Evolutionary conservation across 2,888 invertebrate genomes (phyloP).

Genomic region (Anthrax anthrax): DNA sequence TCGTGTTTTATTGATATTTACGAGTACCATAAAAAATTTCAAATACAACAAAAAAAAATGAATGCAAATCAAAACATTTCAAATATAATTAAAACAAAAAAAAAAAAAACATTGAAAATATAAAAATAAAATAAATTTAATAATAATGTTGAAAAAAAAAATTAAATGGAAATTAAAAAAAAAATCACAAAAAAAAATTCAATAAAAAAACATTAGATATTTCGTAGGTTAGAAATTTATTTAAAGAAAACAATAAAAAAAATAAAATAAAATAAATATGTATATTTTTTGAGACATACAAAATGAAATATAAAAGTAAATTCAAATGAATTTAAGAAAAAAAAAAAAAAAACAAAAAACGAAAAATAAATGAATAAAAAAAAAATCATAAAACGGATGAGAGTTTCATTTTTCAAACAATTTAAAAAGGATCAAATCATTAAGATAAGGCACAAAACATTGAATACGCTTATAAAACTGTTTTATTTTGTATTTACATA

Average conservation of each 20-base stretch:
- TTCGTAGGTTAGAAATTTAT: conserved; percentile 5
- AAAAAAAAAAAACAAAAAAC: too few relatives aligned
- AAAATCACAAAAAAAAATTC: background rate
- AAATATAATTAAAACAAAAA: too few relatives aligned
- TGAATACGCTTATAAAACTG: too few relatives aligned
- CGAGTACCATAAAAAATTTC: background rate
- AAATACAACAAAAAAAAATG: conserved; percentile 1
- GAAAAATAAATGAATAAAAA: background rate
- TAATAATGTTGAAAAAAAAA: too few relatives aligned
- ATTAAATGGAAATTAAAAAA: too few relatives aligned
- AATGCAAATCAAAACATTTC: background rate
- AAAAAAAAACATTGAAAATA: too few relatives aligned
- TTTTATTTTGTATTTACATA: too few relatives aligned
- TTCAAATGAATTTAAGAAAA: too few relatives aligned
- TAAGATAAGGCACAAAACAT: too few relatives aligned
- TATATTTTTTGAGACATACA: conserved; percentile 8
- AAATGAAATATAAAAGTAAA: conserved; percentile 1
- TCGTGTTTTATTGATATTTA: too few relatives aligned
- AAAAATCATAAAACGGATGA: background rate
- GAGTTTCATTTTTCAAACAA: background rate
- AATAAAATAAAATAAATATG: conserved; percentile 5
- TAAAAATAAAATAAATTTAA: too few relatives aligned
- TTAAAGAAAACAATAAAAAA: conserved; percentile 1
- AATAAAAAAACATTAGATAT: conserved; percentile 3
- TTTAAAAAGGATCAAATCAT: too few relatives aligned